Conservation (phyloP, 2,797 vertebrate genomes). For the Triplophysa yarkandensis region DNA sequence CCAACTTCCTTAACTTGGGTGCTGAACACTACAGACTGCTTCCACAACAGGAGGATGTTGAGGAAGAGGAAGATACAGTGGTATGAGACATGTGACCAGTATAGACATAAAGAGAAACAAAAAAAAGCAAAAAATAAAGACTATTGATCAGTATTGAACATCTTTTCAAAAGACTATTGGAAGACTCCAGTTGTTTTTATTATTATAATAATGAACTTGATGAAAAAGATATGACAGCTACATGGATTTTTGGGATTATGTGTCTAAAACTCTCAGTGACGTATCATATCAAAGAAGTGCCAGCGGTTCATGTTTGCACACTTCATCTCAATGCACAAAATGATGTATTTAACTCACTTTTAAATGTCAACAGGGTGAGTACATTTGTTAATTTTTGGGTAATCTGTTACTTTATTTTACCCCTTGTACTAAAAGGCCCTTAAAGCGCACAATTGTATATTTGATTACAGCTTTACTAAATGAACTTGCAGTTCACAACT, state of each 20-base stretch:
- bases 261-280: constrained; percentile 2
- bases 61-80: constrained; percentile 67
- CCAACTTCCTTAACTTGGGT: constrained; percentile 64
- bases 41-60: constrained; percentile 71
- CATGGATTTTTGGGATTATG: not conserved
- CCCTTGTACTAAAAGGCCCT: not conserved
- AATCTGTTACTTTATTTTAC: not conserved
- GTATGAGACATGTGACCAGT: constrained; percentile 34
- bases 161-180: not conserved
- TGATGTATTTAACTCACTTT: not conserved
- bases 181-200: constrained; percentile 32
- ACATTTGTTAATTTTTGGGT: not conserved
- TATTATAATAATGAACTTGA: constrained; percentile 39
- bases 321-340: not conserved
- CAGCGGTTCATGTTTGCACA: not conserved
- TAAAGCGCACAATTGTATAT: not conserved
- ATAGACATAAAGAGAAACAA: not conserved
- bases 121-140: not conserved
- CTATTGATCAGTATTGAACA: constrained; percentile 6
- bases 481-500: not conserved
- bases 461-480: not conserved
- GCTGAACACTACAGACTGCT: constrained; percentile 74
- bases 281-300: constrained; percentile 8
- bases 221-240: constrained; percentile 1
- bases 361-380: not conserved